Evolutionary conservation across 2,797 vertebrate genomes (phyloP), one percentile per base, ranked within the genome.

Genomic region (Sebastes oblongus): DNA sequence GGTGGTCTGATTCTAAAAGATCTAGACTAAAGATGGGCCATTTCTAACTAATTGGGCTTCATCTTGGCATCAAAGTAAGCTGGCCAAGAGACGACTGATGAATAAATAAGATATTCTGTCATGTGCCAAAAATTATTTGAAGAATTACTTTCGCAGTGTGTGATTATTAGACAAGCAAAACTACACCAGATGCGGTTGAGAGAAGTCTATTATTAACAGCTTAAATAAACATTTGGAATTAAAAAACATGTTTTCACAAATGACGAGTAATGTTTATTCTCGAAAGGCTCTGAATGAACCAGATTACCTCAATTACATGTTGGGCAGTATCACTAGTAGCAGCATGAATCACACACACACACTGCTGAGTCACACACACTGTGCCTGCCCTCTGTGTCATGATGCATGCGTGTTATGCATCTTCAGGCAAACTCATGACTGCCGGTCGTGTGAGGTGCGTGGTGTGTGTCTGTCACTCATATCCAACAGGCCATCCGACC

Each of bases 221-320:
- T 27, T 22, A 8, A 18, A 20, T 27, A 39, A n/a, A 60, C 4
- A 42, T 5, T 62, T 29, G 24, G 24, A 78, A 59, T 42, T 0
- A 24, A 64, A 50, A 42, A 62, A 76, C 59, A 59, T 62, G 60
- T 80, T 75, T 64, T 70, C 20, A 54, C 25, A 12, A 59, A 79
- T 55, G 29, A 68, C 30, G 12, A 54, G 34, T 42, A 9, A 8
- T 72, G 12, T 75, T 81, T 81, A 72, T 70, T n/a, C 42, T 72
- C 6, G 4, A 59, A 78, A 69, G 50, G 34, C 66, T 73, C 61
- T 85, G 80, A 84, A 83, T 78, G 78, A 83, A 61, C 72, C 46
- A 64, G 20, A 83, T 75, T 79, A 85, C 72, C 60, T 88, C 82
- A 85, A 86, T 89, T 84, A 86, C 84, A 88, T 76, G 72, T 82